These are phyloP conservation scores for Typhlomys cinereus DNA, from an alignment of 2,113 vertebrate species.

Conservation along the genomic window DNA sequence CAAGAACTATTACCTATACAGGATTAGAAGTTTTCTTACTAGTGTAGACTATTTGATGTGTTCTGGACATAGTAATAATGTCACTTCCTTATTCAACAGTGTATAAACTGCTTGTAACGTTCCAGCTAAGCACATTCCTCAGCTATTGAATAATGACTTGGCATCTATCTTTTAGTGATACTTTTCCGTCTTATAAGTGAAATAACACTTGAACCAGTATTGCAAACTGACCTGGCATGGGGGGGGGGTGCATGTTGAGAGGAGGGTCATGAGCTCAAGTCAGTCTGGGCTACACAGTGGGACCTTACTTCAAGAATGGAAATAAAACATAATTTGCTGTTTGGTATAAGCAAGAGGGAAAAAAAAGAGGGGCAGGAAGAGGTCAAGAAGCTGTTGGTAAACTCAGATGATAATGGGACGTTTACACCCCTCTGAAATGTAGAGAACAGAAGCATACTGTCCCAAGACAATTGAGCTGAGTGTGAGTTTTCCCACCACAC, in stretches of 20 bases:
- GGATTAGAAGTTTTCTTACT: constrained; percentile 24
- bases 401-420: neutral
- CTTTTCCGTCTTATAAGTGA: neutral
- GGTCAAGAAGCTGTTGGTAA: neutral
- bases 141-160: neutral
- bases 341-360: neutral
- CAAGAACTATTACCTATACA: neutral
- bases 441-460: neutral
- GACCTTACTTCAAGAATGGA: neutral
- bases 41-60: constrained; percentile 10
- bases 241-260: neutral
- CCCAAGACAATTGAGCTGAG: constrained; percentile 1
- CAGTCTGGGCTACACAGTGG: neutral
- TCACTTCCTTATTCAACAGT: constrained; percentile 24
- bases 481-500: neutral
- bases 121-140: neutral
- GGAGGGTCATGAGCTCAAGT: neutral
- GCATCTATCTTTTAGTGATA: constrained; percentile 5
- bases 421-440: neutral
- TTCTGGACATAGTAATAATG: neutral
- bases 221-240: neutral
- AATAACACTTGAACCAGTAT: constrained; percentile 36
- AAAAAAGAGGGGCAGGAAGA: neutral
- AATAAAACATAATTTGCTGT: neutral
- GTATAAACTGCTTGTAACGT: constrained; percentile 34